Evolutionary conservation across 1,140 invertebrate genomes (phyloP), one percentile per base, ranked within the genome.

Genomic region (Ceratina japonica): DNA sequence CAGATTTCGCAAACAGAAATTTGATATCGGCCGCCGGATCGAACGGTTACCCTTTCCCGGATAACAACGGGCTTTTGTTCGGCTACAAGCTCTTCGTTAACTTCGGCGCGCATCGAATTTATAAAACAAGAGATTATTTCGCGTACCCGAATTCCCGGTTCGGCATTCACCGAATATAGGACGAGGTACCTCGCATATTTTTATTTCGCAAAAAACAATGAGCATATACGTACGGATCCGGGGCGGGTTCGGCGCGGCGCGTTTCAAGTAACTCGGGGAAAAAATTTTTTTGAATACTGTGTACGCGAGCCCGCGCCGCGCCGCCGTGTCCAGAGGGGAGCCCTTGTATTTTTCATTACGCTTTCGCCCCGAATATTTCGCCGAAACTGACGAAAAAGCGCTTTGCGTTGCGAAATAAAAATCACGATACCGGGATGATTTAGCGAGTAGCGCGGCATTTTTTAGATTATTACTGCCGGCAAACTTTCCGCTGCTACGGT

Each of bases 51-150:
- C 74, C 51, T 72, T 80, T 75, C 76, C 69, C 73, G 78, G 70
- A 64, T 64, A 84, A 84, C 82, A 84, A 84, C 73, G 64, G 51
- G 83, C 83, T 83, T 84, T 84, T 84, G 83, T 84, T 75, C 78
- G 65, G 27, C 61, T 84, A 79, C 68, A 84, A 84, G 83, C 82
- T 73, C 59, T 75, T 84, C 81, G 82, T 84, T 80, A 84, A 84
- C 78, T 84, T 69, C 65, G 70, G 24, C 37, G 22, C 66, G 56
- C 49, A 49, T 22, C 18, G 20, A 20, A 56, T 74, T 66, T 44
- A 63, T 79, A 79, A 82, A 82, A 82, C 70, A 69, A 61, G 12
- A 62, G 62, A 81, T 83, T 83, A 83, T 82, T 82, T 82, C 81
- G 68, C 56, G 66, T 81, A 82, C 63, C 81, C 66, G 62, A 82